Evolutionary conservation across 30 jellyfish, hydroid and myxozoan genomes (phyloP), one percentile per base, ranked within the genome.

Genomic region (Rhopilema esculentum): DNA sequence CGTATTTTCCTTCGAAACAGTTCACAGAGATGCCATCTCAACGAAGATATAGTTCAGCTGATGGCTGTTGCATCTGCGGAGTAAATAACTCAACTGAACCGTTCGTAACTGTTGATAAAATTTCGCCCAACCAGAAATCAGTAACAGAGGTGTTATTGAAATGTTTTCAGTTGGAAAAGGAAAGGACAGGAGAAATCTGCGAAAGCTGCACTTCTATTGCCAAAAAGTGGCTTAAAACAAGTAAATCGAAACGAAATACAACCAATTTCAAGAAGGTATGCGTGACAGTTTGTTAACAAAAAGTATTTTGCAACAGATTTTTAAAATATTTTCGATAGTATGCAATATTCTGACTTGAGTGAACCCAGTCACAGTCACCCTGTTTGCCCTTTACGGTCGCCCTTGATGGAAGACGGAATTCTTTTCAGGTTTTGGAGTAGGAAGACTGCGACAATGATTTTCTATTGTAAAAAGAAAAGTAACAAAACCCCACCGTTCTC

Each of bases 31-130:
- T 82, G 91, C 91, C 91, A 8, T 66, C 91, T 22, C 83, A 79
- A 53, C 33, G 83, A 53, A 72, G 87, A 27, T 69, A 84, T 25
- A 72, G 87, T 49, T 84, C 93, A 65, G 27, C 49, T 25, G 93
- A 84, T 6, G 87, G 93, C 21, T 84, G 83, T 79, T 84, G 93
- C 57, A 72, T 84, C 53, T 84, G 93, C 24, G 87, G 93, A 24
- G 63, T 76, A 20, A 69, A 57, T 53, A 29, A 69, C 12, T 72
- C 87, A 28, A 72, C 73, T 19, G 74, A 71, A 28, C 73, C 87
- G 15, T 73, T 84, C 6, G 33, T 63, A 1, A 27, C 8, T 4
- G 18, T 68, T 1, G 73, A 72, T 9, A 75, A 84, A 9, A 72
- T 82, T 19, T 82, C 91, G 19, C 30, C 48, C 1, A 27, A 63